Percentiles rank a stretch among this genome's conserved stretches.
phyloP scores from a whole-genome alignment of 2,797 vertebrate species.

The Pyrocephalus nanus region DNA sequence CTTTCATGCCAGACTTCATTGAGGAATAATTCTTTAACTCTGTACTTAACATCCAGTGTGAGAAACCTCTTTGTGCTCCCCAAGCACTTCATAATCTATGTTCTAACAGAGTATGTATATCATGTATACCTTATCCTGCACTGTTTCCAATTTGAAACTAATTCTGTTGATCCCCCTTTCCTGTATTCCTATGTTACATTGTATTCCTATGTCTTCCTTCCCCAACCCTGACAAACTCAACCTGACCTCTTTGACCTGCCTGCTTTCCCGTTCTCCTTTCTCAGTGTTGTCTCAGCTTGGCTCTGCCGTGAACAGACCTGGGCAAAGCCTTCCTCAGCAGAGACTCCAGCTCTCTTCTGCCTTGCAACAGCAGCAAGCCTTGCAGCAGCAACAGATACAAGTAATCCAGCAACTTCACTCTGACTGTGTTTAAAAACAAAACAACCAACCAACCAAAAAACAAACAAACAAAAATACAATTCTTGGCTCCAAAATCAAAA shows the following conservation, averaged over 20 bases:
- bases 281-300: constrained; percentile 98
- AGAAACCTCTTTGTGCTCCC: constrained; percentile 39
- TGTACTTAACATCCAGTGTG: neutral
- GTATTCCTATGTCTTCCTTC: constrained; percentile 69
- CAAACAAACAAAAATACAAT: constrained; percentile 26
- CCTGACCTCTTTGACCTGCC: constrained; percentile 68
- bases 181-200: constrained; percentile 39
- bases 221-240: constrained; percentile 60
- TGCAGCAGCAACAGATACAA: constrained; percentile 93
- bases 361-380: constrained; percentile 79
- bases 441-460: too few relatives aligned
- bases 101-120: constrained; percentile 31
- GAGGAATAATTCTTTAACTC: constrained; percentile 32
- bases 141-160: constrained; percentile 54
- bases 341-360: constrained; percentile 91
- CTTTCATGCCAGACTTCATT: constrained; percentile 43
- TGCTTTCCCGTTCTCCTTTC: constrained; percentile 78
- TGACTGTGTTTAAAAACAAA: constrained; percentile 73
- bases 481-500: constrained; percentile 68
- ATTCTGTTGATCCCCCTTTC: constrained; percentile 64
- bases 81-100: constrained; percentile 30
- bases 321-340: constrained; percentile 92
- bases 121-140: constrained; percentile 40
- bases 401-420: constrained; percentile 93
- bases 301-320: constrained; percentile 95